These are phyloP conservation scores for Panopea generosa DNA, from an alignment of 2,888 invertebrate genomes.

Conservation along the genomic window DNA sequence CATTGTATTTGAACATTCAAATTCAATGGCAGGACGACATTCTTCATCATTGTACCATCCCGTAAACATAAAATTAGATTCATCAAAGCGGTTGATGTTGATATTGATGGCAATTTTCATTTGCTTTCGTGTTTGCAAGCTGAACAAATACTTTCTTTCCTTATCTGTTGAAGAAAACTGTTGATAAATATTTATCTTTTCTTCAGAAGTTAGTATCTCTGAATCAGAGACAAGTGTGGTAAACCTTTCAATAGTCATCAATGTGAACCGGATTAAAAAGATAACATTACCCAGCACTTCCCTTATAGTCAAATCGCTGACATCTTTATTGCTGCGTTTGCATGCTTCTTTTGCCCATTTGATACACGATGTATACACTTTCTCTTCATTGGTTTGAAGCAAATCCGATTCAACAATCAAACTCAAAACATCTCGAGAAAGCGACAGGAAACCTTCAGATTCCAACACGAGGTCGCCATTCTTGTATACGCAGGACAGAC, in stretches of 20 bases:
- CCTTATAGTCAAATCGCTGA: conserved; percentile 29
- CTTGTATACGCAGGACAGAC: conserved; percentile 3
- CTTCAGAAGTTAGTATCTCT: conserved; percentile 87
- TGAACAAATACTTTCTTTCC: not conserved
- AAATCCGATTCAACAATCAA: conserved; percentile 89
- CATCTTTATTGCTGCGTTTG: conserved; percentile 34
- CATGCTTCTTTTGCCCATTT: conserved; percentile 61
- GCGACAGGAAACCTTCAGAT: conserved; percentile 87
- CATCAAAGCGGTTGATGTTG: not conserved
- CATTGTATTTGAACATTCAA: conserved; percentile 13
- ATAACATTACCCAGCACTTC: conserved; percentile 51
- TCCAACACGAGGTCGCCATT: conserved; percentile 19
- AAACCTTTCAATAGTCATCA: conserved; percentile 87
- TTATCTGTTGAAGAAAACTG: not conserved
- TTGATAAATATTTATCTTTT: conserved; percentile 82
- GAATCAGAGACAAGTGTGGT: conserved; percentile 87
- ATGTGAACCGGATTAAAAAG: conserved; percentile 62
- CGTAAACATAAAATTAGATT: too few relatives aligned
- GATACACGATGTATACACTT: conserved; percentile 54
- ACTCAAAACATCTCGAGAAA: conserved; percentile 89
- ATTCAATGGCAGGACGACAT: conserved; percentile 11
- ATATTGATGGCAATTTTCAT: not conserved
- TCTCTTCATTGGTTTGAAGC: conserved; percentile 87
- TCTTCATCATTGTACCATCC: conserved; percentile 15
- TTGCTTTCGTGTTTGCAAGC: too few relatives aligned